Evolutionary conservation across 2,113 vertebrate genomes (phyloP), one percentile per base, ranked within the genome.

Genomic region (Daphoenositta chrysoptera): DNA sequence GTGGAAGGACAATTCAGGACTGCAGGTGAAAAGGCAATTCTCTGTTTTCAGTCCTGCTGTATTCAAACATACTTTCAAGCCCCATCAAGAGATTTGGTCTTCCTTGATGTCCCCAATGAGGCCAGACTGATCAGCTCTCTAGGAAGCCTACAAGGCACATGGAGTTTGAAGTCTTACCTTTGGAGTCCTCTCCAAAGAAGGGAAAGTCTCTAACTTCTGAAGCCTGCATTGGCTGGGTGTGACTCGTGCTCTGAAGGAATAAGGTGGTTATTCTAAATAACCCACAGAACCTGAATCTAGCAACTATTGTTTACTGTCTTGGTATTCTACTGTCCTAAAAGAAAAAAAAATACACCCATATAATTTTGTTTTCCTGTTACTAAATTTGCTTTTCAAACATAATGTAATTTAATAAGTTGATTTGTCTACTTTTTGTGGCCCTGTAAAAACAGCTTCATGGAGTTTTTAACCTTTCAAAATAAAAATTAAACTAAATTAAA

Each of bases 11-110:
- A 63, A 11, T 20, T 61, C 42, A 2, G 2, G 28, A 54, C 22
- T 2, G 3, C 56, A 28, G 1, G 2, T 68, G 42, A 48, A 73
- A 69, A 78, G n/a, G 24, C 6, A 1, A 1, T 33, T 22, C 44
- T 56, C 33, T 65, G 0, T 65, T 93, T 80, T 70, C 44, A 71
- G 19, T 44, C 47, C 23, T 26, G 19, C 65, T 76, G 28, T 35
- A 37, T 56, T 91, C 10, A 7, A 72, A 70, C 22, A 8, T 17
- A 17, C 72, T 71, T 60, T 80, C 71, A 70, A 50, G 47, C 45
- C 13, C 42, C 33, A 39, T 42, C 26, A 35, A 58, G 65, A 65
- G 65, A 73, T 45, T 31, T 70, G 23, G 35, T 50, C 20, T 37
- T 61, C 47, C 15, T 56, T 70, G 30, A 31, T 31, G 47, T 63